A percentile compares a stretch with the other conserved stretches of the same genome.
These are phyloP conservation scores for Hedya salicella DNA, from an alignment of 2,888 invertebrate species.

Conservation along the genomic window DNA sequence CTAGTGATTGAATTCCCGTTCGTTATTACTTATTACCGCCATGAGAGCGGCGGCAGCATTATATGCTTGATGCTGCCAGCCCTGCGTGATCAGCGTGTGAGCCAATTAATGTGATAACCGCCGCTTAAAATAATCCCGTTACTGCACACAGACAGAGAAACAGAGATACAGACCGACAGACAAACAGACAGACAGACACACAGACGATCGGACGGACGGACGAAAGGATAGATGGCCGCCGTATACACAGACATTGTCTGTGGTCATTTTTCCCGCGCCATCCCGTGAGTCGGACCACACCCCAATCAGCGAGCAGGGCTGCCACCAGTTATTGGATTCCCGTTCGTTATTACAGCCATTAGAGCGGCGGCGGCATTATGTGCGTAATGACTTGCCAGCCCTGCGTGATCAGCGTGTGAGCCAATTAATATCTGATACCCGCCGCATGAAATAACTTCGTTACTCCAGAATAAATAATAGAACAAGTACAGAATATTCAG, in stretches of 20 bases:
- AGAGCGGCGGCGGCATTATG: conserved; percentile 59
- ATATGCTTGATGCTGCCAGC: conserved; percentile 56
- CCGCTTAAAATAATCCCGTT: no score
- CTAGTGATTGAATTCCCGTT: conserved; percentile 68
- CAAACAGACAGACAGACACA: no score
- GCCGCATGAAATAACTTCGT: no score
- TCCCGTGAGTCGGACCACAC: conserved; percentile 19
- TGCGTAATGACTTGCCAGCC: conserved; percentile 56
- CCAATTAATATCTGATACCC: conserved; percentile 33
- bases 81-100: conserved; percentile 46
- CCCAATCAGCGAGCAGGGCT: conserved; percentile 44
- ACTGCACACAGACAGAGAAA: no score
- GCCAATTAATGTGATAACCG: conserved; percentile 32
- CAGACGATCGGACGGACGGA: no score
- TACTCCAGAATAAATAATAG: no score
- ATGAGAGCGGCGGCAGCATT: conserved; percentile 61
- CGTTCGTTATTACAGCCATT: conserved; percentile 69
- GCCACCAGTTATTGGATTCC: conserved; percentile 66
- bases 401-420: conserved; percentile 46
- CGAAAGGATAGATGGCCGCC: no score
- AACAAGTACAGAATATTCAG: no score
- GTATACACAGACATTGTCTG: no score
- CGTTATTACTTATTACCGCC: conserved; percentile 68
- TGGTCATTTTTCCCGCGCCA: not conserved
- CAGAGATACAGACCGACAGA: no score